Conservation (phyloP, 1,140 invertebrate species). For the Eurosta solidaginis region DNA sequence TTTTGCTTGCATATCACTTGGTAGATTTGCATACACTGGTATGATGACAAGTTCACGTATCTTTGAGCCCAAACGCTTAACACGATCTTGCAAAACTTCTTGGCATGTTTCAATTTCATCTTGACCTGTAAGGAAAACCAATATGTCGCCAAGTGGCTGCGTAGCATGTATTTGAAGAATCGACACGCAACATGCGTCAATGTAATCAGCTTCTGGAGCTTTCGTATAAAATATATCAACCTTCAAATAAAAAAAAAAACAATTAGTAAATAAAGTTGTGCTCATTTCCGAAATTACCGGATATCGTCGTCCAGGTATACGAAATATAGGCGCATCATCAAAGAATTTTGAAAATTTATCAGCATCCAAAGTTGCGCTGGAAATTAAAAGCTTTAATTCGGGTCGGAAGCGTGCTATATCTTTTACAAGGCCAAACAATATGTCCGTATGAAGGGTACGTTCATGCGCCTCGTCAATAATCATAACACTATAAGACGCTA, state of each 20-base stretch:
- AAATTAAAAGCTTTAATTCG: constrained; percentile 95
- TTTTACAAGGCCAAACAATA: constrained; percentile 97
- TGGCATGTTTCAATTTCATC: constrained; percentile 97
- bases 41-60: constrained; percentile 91
- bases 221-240: constrained; percentile 98
- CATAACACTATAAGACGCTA: constrained; percentile 94
- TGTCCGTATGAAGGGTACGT: constrained; percentile 96
- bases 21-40: constrained; percentile 97
- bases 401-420: constrained; percentile 94
- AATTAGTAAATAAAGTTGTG: neutral
- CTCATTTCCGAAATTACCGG: constrained; percentile 60
- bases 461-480: constrained; percentile 99
- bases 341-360: constrained; percentile 99
- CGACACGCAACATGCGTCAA: constrained; percentile 96
- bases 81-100: constrained; percentile 89
- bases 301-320: constrained; percentile 88
- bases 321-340: constrained; percentile 97
- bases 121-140: constrained; percentile 96
- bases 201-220: constrained; percentile 97
- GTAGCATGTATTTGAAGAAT: constrained; percentile 97
- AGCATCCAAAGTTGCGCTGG: constrained; percentile 96
- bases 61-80: constrained; percentile 88
- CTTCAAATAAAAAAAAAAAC: constrained; percentile 21
- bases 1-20: constrained; percentile 98
- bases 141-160: constrained; percentile 91